Evolutionary conservation across 2,797 vertebrate genomes (phyloP), one percentile per base, ranked within the genome.

Genomic region (Mallotus villosus): DNA sequence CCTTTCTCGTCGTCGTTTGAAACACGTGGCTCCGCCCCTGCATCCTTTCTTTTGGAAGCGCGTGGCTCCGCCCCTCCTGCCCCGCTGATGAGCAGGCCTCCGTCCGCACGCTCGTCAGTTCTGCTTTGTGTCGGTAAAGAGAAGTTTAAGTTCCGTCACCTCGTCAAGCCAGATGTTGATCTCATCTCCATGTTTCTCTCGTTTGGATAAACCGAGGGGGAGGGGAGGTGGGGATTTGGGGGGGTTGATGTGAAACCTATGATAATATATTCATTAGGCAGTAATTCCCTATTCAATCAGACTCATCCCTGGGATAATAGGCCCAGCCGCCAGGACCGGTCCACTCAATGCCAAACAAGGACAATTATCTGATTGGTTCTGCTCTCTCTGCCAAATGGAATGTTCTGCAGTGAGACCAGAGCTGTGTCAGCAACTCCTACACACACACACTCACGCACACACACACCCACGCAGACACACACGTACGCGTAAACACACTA

Each of bases 341-440:
- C 89, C 82, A 86, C 90, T 92, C 90, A 92, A 87, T 92, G 90
- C 88, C 91, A 91, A 90, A 88, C 92, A 92, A 93, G 92, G 89
- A 91, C 92, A 91, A 91, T 93, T 91, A 91, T 89, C 88, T 88
- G 90, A 92, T 93, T 91, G 89, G 90, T 90, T 90, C 85, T 85
- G 86, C 87, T 88, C 78, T 82, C 84, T 66, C 82, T 89, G 89
- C 89, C 90, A 92, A 91, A 90, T 83, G 84, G 87, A 87, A 90
- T 85, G 69, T 83, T 88, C 81, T 88, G 87, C 86, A 88, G 80
- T 81, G 79, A 85, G 77, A 78, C 86, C 84, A 19, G 61, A 84
- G 86, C 90, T 87, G 80, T 83, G 85, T 91, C 92, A 90, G 88
- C 88, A 88, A 55, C 63, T 41, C 68, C 37, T 72, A 63, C 68